These are phyloP conservation scores for Festucalex cinctus DNA, from an alignment of 2,113 vertebrate species.

Conservation along the genomic window DNA sequence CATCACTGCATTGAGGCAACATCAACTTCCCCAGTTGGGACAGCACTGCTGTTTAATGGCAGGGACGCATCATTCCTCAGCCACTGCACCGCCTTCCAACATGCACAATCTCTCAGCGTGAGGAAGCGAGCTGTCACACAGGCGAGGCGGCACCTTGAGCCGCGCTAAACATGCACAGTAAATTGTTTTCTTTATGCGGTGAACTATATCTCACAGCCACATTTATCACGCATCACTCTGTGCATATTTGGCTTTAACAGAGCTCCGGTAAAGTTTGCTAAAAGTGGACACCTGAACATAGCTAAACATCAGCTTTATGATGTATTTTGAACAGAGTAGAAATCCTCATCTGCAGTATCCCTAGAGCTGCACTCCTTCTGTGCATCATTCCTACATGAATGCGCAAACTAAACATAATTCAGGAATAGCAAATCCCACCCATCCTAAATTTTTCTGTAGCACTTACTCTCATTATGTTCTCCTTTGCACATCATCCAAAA, in stretches of 20 bases:
- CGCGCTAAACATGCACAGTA: conserved; percentile 24
- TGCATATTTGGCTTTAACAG: conserved; percentile 7
- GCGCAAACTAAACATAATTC: conserved; percentile 7
- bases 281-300: neutral
- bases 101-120: conserved; percentile 48
- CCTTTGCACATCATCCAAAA: too few species aligned
- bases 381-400: conserved; percentile 12
- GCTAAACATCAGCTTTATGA: neutral
- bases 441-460: neutral
- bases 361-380: conserved; percentile 10
- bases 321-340: conserved; percentile 1
- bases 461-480: neutral
- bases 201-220: conserved; percentile 19
- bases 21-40: conserved; percentile 48
- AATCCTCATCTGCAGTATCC: neutral
- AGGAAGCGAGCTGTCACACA: conserved; percentile 48
- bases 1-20: conserved; percentile 43
- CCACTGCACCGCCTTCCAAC: conserved; percentile 33
- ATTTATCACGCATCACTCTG: conserved; percentile 14
- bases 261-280: neutral
- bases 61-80: conserved; percentile 54
- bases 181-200: conserved; percentile 29
- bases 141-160: conserved; percentile 38
- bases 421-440: neutral
- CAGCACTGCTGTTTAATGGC: conserved; percentile 47